Conservation (phyloP, 2,888 invertebrate species). For the Lycocerus yunnanus region DNA sequence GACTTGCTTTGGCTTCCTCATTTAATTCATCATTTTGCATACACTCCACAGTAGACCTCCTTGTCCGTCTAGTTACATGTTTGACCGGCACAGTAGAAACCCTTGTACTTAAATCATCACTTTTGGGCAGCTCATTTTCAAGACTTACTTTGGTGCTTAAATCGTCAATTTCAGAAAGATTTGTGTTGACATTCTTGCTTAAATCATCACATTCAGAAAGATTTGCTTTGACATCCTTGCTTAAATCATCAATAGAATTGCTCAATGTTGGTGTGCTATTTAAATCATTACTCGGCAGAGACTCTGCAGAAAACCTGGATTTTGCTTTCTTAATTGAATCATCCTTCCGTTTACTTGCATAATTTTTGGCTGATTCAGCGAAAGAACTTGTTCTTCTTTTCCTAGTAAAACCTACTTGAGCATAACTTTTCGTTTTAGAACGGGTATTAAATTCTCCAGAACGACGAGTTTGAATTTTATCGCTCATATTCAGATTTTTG, state of each 20-base stretch:
- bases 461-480: slow-evolving; percentile 8
- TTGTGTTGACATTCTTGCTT: no score
- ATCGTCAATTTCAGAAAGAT: neutral
- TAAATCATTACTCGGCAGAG: no score
- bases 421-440: neutral
- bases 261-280: no score
- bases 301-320: neutral
- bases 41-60: neutral
- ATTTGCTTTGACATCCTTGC: no score
- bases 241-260: no score
- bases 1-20: neutral
- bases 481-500: slow-evolving; percentile 6
- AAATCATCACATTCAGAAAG: neutral
- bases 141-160: neutral
- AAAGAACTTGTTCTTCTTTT: neutral
- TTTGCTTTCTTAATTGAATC: neutral
- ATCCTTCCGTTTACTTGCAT: neutral
- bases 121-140: neutral
- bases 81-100: neutral
- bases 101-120: neutral
- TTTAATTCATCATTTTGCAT: neutral
- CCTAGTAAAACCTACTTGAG: neutral
- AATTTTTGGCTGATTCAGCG: neutral
- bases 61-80: neutral
- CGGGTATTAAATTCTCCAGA: neutral